Conservation (phyloP, 2,113 vertebrate species). For the Spermophilus dauricus region DNA sequence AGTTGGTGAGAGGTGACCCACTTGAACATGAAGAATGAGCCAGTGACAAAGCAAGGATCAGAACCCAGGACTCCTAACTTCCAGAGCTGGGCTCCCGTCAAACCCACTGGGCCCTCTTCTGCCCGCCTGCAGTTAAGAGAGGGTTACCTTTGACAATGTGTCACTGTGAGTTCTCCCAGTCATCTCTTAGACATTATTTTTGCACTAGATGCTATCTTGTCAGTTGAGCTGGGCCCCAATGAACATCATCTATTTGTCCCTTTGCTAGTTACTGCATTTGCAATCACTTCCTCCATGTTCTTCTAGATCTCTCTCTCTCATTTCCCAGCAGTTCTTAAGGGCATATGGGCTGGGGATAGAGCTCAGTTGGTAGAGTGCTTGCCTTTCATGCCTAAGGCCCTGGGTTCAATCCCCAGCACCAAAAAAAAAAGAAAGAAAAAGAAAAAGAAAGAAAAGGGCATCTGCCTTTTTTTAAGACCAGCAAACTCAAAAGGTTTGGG, state of each 20-base stretch:
- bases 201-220: accelerated
- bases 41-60: background rate
- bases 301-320: background rate
- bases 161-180: accelerated
- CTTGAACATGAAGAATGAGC: background rate
- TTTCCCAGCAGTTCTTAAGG: background rate
- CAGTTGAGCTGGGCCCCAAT: background rate
- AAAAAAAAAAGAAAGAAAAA: no score
- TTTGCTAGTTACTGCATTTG: accelerated
- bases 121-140: background rate
- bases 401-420: no score
- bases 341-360: no score
- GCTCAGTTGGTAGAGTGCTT: no score
- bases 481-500: background rate
- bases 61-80: background rate
- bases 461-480: background rate
- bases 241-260: accelerated
- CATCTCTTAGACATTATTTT: accelerated
- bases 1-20: background rate
- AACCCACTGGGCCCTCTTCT: background rate
- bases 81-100: background rate
- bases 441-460: no score
- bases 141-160: background rate
- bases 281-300: no score
- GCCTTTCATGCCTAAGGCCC: no score